Conservation (phyloP, 2,797 vertebrate species). For the Protonibea diacanthus region DNA sequence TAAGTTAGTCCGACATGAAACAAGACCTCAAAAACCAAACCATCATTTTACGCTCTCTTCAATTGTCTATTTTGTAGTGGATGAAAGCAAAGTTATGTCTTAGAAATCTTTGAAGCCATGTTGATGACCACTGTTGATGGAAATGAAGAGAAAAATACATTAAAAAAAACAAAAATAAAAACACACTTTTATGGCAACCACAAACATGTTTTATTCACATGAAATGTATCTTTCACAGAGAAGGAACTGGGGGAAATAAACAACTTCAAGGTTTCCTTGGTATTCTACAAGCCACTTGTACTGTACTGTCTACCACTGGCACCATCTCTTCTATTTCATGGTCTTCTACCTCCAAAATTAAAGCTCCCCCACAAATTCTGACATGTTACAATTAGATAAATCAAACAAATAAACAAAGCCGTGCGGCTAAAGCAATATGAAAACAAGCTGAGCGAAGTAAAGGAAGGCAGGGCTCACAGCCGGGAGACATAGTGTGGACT, state of each 20-base stretch:
- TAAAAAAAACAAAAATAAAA: conserved; percentile 62
- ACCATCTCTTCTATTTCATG: conserved; percentile 65
- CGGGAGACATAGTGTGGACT: conserved; percentile 39
- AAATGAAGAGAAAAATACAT: conserved; percentile 32
- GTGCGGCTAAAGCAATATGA: conserved; percentile 62
- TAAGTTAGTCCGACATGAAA: conserved; percentile 58
- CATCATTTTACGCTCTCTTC: conserved; percentile 48
- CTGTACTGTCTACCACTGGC: conserved; percentile 62
- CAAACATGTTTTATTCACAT: conserved; percentile 83
- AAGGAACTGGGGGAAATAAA: conserved; percentile 61
- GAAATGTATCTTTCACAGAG: conserved; percentile 73
- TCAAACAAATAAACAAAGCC: conserved; percentile 69
- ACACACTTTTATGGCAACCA: conserved; percentile 72
- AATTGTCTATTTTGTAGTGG: conserved; percentile 39
- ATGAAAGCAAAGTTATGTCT: conserved; percentile 56
- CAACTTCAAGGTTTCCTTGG: conserved; percentile 61
- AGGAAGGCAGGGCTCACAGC: conserved; percentile 38
- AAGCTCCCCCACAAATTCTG: conserved; percentile 52
- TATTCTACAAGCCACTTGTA: conserved; percentile 61
- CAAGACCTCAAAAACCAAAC: conserved; percentile 67
- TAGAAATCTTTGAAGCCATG: conserved; percentile 54
- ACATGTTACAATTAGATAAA: conserved; percentile 72
- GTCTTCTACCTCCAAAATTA: conserved; percentile 70
- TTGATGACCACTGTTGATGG: conserved; percentile 42
- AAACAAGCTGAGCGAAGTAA: conserved; percentile 56